A percentile compares a stretch with the other conserved stretches of the same genome.
Evolutionary conservation across 1,140 invertebrate species (phyloP).

Genomic region (Aphelenchoides besseyi): DNA sequence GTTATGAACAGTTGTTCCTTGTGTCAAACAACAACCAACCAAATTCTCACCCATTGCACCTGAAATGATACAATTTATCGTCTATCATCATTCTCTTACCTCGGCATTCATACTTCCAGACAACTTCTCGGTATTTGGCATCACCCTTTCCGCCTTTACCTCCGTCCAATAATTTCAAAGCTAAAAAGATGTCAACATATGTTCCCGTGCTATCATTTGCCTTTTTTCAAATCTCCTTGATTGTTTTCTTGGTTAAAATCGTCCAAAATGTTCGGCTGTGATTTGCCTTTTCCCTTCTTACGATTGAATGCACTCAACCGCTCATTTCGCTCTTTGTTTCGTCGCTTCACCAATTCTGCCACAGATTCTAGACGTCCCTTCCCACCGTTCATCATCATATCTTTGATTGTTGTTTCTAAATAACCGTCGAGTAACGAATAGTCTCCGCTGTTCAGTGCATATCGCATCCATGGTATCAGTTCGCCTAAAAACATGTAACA

Average conservation of each 20-base stretch:
- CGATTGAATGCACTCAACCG: constrained; percentile 44
- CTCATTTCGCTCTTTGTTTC: constrained; percentile 53
- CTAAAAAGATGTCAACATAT: constrained; percentile 31
- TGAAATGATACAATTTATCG: constrained; percentile 23
- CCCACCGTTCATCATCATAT: constrained; percentile 52
- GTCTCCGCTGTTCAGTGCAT: constrained; percentile 45
- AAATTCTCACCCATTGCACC: constrained; percentile 88
- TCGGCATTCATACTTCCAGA: constrained; percentile 85
- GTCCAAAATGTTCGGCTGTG: constrained; percentile 53
- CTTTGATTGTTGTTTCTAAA: constrained; percentile 44
- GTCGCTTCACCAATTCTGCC: constrained; percentile 45
- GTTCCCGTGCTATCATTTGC: constrained; percentile 21
- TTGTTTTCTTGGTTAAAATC: constrained; percentile 58
- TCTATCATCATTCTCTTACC: no score
- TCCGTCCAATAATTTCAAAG: constrained; percentile 55
- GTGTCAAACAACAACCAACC: constrained; percentile 85
- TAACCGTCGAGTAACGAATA: constrained; percentile 45
- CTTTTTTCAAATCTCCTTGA: constrained; percentile 61
- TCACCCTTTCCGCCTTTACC: constrained; percentile 67
- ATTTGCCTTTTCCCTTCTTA: constrained; percentile 58
- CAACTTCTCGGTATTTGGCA: constrained; percentile 76
- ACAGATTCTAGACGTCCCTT: constrained; percentile 47
- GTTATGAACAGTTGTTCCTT: constrained; percentile 82
- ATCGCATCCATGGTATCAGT: constrained; percentile 49
- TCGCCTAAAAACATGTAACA: constrained; percentile 29